A percentile compares a stretch with the other conserved stretches of the same genome.
Evolutionary conservation across 2,797 vertebrate genomes (phyloP).

Genomic region (Sorex maritimensis): DNA sequence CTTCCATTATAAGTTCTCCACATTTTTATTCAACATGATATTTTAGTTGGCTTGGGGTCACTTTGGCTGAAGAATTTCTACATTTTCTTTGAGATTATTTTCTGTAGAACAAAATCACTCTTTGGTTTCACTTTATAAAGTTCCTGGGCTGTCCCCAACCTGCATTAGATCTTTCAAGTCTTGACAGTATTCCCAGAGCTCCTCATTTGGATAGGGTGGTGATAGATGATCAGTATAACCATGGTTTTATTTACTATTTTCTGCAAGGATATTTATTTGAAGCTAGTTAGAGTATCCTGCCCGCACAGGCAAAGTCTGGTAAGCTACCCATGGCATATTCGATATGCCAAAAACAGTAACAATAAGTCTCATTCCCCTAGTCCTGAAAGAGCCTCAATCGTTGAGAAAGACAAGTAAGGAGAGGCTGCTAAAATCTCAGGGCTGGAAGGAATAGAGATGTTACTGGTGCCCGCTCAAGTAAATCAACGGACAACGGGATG

Average conservation of each 20-base stretch:
- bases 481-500: too few species aligned
- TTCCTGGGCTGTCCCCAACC: not conserved
- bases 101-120: conserved; percentile 64
- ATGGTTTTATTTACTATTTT: not conserved
- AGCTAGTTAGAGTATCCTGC: too few species aligned
- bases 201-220: not conserved
- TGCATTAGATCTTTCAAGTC: not conserved
- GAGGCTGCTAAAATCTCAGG: too few species aligned
- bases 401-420: too few species aligned
- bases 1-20: conserved; percentile 52
- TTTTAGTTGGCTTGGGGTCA: conserved; percentile 75
- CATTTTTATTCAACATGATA: conserved; percentile 67
- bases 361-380: too few species aligned
- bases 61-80: conserved; percentile 63
- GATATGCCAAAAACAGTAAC: too few species aligned
- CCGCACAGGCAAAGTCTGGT: too few species aligned
- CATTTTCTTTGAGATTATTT: conserved; percentile 71
- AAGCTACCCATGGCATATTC: too few species aligned
- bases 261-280: conserved; percentile 34
- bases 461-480: too few species aligned
- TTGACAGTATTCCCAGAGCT: not conserved
- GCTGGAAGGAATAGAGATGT: too few species aligned
- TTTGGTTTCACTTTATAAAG: conserved; percentile 57
- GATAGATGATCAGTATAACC: not conserved
- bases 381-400: too few species aligned